Base-by-base conservation (phyloP, 2,113 vertebrate genomes). In the Engystomops pustulosus region DNA sequence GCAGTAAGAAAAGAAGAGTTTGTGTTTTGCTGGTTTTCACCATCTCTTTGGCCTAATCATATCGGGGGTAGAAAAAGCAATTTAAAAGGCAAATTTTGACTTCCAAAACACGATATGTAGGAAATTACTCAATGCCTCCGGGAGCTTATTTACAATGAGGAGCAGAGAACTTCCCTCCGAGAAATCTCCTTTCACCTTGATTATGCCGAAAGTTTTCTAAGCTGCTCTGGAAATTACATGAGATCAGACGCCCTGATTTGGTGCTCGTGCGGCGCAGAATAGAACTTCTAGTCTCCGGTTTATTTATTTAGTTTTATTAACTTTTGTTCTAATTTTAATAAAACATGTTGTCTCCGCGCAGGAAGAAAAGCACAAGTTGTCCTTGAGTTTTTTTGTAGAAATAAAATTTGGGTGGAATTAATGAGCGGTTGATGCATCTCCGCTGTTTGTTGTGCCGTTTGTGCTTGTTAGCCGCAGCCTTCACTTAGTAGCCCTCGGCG, bases 141-240 rank as follows among this genome's bases (percentile, higher is more conserved):
- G 84, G 74, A 79, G 68, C 55, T 70, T 72, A 85, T 79, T 85
- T 82, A 79, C 41, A 81, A 47, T 80, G 53, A 51, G 62, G 69
- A 85, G 67, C 30, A 25, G 47, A 51, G n/a, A 82, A 23, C 51
- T 62, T 36, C 45, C 67, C 41, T 78, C 14, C 11, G 53, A 38
- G 65, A 82, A 58, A 27, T 62, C 69, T 85, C 51, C 79, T 34
- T 79, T 67, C 79, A 79, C 83, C 71, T 78, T 81, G 23, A 81
- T 70, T 81, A 71, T 70, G 44, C 65, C 32, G 20, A 81, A 81
- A 70, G 32, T 71, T 81, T 81, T 44, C 4, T 53, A 30, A 41
- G 65, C 18, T 23, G 12, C 25, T 27, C 44, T 34, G 5, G 32
- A 81, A 81, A 81, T 79, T 18, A 17, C 36, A 44, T 15, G 82